phyloP scores from a whole-genome alignment of 2,797 vertebrate genomes.

The Rhynchotus rufescens region DNA sequence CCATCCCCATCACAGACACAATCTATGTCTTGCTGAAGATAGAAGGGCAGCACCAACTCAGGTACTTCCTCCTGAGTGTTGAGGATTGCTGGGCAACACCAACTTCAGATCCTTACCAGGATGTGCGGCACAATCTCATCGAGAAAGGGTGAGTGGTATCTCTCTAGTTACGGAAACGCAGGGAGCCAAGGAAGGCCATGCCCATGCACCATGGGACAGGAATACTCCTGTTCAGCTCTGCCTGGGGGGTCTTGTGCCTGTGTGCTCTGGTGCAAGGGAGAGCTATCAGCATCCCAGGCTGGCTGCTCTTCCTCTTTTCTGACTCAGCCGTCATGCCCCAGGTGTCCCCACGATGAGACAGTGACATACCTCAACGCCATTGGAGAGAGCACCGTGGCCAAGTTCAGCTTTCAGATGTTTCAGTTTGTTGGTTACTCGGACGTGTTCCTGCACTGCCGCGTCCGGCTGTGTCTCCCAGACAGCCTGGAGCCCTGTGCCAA shows the following conservation, averaged over 20 bases:
- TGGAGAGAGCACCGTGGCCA: slow-evolving; percentile 44
- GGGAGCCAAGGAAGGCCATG: neutral
- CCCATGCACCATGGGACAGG: accelerated
- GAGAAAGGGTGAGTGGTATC: slow-evolving; percentile 59
- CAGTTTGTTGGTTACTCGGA: slow-evolving; percentile 43
- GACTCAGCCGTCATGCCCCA: neutral
- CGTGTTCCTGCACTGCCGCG: slow-evolving; percentile 73
- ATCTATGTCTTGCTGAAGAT: slow-evolving; percentile 70
- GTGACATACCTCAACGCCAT: slow-evolving; percentile 43
- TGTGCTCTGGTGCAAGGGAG: neutral
- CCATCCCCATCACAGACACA: neutral
- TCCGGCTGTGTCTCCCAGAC: slow-evolving; percentile 55
- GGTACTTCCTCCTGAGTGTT: slow-evolving; percentile 64
- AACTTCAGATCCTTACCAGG: neutral
- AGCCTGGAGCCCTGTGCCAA: slow-evolving; percentile 34
- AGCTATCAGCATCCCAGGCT: neutral
- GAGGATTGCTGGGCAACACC: slow-evolving; percentile 78
- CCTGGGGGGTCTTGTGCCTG: neutral
- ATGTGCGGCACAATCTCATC: slow-evolving; percentile 44
- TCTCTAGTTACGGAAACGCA: accelerated
- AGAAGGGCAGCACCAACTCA: slow-evolving; percentile 59
- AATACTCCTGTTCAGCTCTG: neutral
- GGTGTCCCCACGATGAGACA: slow-evolving; percentile 59
- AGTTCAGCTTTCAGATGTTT: slow-evolving; percentile 80
- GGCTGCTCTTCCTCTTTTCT: neutral